phyloP scores from a whole-genome alignment of 2,888 invertebrate species.

The Heterodera filipjevi region DNA sequence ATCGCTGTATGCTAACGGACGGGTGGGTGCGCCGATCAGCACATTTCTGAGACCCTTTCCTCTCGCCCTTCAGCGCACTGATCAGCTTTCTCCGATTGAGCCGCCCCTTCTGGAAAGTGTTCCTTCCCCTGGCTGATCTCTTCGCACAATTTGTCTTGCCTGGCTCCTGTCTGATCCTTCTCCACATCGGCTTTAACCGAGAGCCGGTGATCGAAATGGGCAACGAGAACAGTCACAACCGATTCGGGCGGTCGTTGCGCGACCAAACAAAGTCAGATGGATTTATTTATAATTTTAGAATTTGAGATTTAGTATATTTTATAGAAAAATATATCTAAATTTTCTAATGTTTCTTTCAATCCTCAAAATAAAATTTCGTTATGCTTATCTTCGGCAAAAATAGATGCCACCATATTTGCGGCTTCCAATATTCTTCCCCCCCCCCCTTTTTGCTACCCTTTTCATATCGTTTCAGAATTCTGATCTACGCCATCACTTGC shows the following conservation, averaged over 20 bases:
- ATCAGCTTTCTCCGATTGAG: slow-evolving; percentile 57
- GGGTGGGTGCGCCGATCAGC: neutral
- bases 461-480: slow-evolving; percentile 60
- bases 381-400: too few relatives aligned
- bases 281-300: too few relatives aligned
- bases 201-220: slow-evolving; percentile 62
- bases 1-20: slow-evolving; percentile 52
- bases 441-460: too few relatives aligned
- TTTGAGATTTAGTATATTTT: too few relatives aligned
- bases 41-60: neutral
- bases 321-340: too few relatives aligned
- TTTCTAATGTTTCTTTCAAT: too few relatives aligned
- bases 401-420: too few relatives aligned
- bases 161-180: slow-evolving; percentile 56
- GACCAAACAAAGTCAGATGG: slow-evolving; percentile 38
- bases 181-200: slow-evolving; percentile 62
- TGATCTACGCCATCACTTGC: slow-evolving; percentile 63
- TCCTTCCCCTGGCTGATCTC: slow-evolving; percentile 61
- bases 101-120: slow-evolving; percentile 61
- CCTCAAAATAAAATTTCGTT: neutral
- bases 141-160: slow-evolving; percentile 63
- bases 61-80: slow-evolving; percentile 49
- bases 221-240: slow-evolving; percentile 59
- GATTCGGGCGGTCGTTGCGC: slow-evolving; percentile 63
- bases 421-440: too few relatives aligned